These are phyloP conservation scores for Drosophila funebris DNA, from an alignment of 1,140 invertebrate species.

Conservation along the genomic window DNA sequence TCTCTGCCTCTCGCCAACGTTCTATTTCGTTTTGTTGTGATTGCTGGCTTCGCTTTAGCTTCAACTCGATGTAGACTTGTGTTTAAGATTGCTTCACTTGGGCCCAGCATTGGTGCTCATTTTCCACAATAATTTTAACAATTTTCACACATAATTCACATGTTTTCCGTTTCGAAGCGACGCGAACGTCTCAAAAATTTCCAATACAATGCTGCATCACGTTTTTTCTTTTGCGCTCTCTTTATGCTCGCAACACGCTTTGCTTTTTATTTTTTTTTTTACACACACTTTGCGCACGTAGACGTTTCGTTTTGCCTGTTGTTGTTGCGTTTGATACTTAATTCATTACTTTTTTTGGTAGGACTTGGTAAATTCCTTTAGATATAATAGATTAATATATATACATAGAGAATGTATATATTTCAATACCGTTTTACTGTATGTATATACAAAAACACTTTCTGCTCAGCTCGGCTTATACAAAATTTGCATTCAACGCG, in stretches of 20 bases:
- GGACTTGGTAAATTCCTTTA: constrained; percentile 12
- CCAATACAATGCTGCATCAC: constrained; percentile 45
- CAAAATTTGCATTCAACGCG: constrained; percentile 34
- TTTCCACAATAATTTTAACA: constrained; percentile 59
- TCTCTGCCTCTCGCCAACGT: constrained; percentile 24
- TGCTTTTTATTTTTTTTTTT: constrained; percentile 44
- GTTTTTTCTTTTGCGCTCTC: constrained; percentile 59
- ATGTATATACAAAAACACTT: constrained; percentile 30
- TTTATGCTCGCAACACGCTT: constrained; percentile 32
- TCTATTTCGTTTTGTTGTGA: constrained; percentile 78
- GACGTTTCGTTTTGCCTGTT: constrained; percentile 42
- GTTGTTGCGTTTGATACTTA: constrained; percentile 48
- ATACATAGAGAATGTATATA: constrained; percentile 14
- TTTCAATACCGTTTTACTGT: constrained; percentile 7
- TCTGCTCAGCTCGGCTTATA: constrained; percentile 30
- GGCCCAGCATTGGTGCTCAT: constrained; percentile 50
- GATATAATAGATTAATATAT: constrained; percentile 12
- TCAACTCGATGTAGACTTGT: constrained; percentile 33
- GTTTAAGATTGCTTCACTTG: constrained; percentile 41
- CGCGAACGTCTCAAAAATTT: constrained; percentile 55
- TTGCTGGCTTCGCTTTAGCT: constrained; percentile 62
- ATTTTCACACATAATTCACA: constrained; percentile 78
- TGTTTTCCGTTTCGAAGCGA: constrained; percentile 42
- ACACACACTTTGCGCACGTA: constrained; percentile 70
- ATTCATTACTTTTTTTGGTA: constrained; percentile 47